Evolutionary conservation across 2,113 vertebrate species (phyloP).

Genomic region (Pimephales promelas): DNA sequence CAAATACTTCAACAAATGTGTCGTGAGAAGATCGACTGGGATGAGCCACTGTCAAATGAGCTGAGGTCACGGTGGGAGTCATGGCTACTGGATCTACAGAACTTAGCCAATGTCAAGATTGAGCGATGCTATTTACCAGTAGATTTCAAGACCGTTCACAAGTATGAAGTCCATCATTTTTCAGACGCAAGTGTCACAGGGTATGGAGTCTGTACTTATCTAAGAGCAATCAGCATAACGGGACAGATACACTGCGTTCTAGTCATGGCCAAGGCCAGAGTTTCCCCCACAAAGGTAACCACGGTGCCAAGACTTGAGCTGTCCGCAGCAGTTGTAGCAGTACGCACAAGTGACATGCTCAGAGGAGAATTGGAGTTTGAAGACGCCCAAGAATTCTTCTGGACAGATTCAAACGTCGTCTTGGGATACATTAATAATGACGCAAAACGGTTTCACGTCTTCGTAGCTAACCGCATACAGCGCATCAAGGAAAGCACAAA

Average conservation of each 20-base stretch:
- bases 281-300: constrained; percentile 24
- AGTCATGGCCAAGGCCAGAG: constrained; percentile 38
- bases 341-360: constrained; percentile 12
- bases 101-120: constrained; percentile 33
- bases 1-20: constrained; percentile 44
- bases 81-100: constrained; percentile 27
- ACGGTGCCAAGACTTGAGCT: constrained; percentile 35
- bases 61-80: constrained; percentile 17
- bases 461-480: too few relatives aligned
- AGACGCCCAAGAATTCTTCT: not conserved
- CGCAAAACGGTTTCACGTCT: not conserved
- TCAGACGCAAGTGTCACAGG: constrained; percentile 13
- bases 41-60: constrained; percentile 15
- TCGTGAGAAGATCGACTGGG: constrained; percentile 18
- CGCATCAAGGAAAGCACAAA: not conserved
- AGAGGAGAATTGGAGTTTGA: not conserved
- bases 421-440: not conserved
- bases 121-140: constrained; percentile 21
- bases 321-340: constrained; percentile 28
- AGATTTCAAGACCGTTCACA: constrained; percentile 20
- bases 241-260: constrained; percentile 21
- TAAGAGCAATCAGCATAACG: constrained; percentile 35
- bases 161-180: constrained; percentile 39
- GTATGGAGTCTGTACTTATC: not conserved
- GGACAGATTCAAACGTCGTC: not conserved